Conservation (phyloP, 2,888 invertebrate genomes). For the Myopa tessellatipennis region DNA sequence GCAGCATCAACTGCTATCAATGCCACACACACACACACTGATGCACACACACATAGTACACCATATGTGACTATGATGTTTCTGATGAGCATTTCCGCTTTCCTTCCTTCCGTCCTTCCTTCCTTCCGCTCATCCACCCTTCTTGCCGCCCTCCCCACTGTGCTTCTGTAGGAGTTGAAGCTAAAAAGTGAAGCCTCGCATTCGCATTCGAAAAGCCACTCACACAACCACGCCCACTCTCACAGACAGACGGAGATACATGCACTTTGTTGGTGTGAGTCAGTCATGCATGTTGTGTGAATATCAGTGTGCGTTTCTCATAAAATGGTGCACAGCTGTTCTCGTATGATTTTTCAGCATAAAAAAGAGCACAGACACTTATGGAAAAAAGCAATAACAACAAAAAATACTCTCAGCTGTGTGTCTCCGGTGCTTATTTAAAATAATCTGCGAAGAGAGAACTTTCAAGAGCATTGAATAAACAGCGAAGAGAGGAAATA, state of each 20-base stretch:
- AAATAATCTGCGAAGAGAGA: no score
- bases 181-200: not conserved
- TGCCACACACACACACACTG: not conserved
- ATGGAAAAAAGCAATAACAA: no score
- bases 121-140: not conserved
- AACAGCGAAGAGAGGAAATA: no score
- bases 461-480: no score
- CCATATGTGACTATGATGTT: not conserved
- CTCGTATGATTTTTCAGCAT: no score
- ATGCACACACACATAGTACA: not conserved
- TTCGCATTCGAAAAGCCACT: not conserved
- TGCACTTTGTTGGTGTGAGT: not conserved
- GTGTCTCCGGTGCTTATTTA: no score
- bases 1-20: not conserved
- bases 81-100: slow-evolving; percentile 23
- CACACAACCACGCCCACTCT: no score
- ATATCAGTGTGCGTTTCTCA: no score
- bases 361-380: no score
- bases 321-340: no score
- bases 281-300: no score
- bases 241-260: not conserved
- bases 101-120: slow-evolving; percentile 16
- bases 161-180: not conserved
- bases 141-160: not conserved
- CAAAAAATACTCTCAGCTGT: no score